A percentile compares a stretch with the other conserved stretches of the same genome.
Conservation (phyloP, 2,888 invertebrate species). For the Scaptomyza polygonia region DNA sequence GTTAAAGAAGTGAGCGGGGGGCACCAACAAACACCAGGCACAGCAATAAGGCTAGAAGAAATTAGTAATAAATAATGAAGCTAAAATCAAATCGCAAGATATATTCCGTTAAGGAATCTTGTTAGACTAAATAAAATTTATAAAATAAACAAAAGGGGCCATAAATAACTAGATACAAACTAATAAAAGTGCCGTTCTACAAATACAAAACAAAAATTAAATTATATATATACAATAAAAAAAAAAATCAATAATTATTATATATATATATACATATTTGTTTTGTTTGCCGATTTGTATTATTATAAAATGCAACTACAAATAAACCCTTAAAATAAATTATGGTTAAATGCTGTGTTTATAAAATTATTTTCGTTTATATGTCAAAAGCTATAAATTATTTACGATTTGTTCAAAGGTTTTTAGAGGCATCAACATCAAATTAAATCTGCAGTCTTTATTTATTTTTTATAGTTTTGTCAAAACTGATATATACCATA, state of each 20-base stretch:
- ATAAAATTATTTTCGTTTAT: slow-evolving; percentile 35
- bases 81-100: slow-evolving; percentile 4
- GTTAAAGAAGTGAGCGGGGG: slow-evolving; percentile 24
- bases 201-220: slow-evolving; percentile 64
- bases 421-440: slow-evolving; percentile 54
- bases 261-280: slow-evolving; percentile 22
- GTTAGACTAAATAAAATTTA: slow-evolving; percentile 48
- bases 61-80: slow-evolving; percentile 47
- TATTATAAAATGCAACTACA: slow-evolving; percentile 55
- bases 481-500: slow-evolving; percentile 52
- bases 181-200: slow-evolving; percentile 72
- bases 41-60: slow-evolving; percentile 67
- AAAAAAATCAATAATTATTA: slow-evolving; percentile 35
- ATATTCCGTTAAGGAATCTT: slow-evolving; percentile 44
- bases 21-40: slow-evolving; percentile 70
- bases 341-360: slow-evolving; percentile 22
- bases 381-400: slow-evolving; percentile 31
- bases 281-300: slow-evolving; percentile 28
- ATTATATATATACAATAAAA: slow-evolving; percentile 32
- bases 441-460: slow-evolving; percentile 76
- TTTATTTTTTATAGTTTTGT: slow-evolving; percentile 70
- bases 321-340: slow-evolving; percentile 54
- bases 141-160: neutral
- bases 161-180: slow-evolving; percentile 12
- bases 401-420: slow-evolving; percentile 40